Conservation (phyloP, 1,140 invertebrate genomes). For the Euglossa dilemma region DNA sequence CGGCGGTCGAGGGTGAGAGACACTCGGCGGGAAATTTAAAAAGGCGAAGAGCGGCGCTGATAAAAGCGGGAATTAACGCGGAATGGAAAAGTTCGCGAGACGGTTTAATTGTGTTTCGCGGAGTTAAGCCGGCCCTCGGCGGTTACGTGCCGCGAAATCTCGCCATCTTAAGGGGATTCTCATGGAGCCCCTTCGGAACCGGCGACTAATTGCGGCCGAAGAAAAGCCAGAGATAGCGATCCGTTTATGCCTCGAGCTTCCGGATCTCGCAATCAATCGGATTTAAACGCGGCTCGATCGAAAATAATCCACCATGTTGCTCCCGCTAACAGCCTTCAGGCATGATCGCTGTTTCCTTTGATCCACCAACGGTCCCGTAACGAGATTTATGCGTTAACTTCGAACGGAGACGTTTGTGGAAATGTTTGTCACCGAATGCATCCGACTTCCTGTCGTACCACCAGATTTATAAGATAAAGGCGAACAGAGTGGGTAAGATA, state of each 20-base stretch:
- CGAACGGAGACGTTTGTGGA: no score
- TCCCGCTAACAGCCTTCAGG: background rate
- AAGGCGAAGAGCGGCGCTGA: slow-evolving; percentile 27
- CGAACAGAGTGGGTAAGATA: no score
- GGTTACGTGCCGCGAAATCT: slow-evolving; percentile 53
- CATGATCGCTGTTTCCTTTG: no score
- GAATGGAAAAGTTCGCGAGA: slow-evolving; percentile 59
- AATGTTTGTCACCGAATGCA: no score
- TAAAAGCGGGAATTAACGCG: slow-evolving; percentile 61
- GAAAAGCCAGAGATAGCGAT: slow-evolving; percentile 38
- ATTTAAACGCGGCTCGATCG: background rate
- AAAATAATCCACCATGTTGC: background rate
- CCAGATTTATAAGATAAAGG: no score
- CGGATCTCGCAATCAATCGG: background rate
- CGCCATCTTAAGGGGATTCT: slow-evolving; percentile 57
- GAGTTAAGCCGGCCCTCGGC: slow-evolving; percentile 52
- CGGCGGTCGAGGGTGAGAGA: background rate
- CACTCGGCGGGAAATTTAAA: slow-evolving; percentile 54
- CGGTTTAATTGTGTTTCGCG: slow-evolving; percentile 62
- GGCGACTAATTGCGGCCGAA: slow-evolving; percentile 57
- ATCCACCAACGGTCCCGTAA: no score
- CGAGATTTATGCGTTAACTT: no score
- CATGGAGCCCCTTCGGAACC: slow-evolving; percentile 21
- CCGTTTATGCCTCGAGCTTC: slow-evolving; percentile 11
- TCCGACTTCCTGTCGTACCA: no score